Percentiles rank a stretch among this genome's conserved stretches.
These are phyloP conservation scores for Myathropa florea DNA, from an alignment of 2,888 invertebrate species.

Conservation along the genomic window DNA sequence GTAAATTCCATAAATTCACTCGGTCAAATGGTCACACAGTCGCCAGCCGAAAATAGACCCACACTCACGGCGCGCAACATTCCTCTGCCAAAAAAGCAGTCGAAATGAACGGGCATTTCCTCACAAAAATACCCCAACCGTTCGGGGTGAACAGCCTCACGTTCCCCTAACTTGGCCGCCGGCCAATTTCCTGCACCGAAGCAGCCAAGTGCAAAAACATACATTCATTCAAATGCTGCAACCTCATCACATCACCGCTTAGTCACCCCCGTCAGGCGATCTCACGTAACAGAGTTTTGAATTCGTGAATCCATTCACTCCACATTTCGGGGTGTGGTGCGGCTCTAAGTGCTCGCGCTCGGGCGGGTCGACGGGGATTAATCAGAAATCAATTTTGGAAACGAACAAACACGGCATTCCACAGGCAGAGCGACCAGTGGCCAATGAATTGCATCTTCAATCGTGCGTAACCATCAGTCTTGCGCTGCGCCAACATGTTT, in stretches of 20 bases:
- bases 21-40: slow-evolving; percentile 59
- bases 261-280: neutral
- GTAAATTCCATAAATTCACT: slow-evolving; percentile 52
- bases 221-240: slow-evolving; percentile 40
- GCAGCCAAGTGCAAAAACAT: slow-evolving; percentile 33
- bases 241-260: slow-evolving; percentile 12
- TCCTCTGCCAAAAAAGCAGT: slow-evolving; percentile 9
- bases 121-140: slow-evolving; percentile 35
- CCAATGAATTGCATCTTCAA: slow-evolving; percentile 57
- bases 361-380: neutral
- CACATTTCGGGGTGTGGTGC: slow-evolving; percentile 21
- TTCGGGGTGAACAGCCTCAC: slow-evolving; percentile 45
- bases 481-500: slow-evolving; percentile 20
- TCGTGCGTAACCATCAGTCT: slow-evolving; percentile 60
- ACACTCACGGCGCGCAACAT: neutral
- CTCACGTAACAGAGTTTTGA: slow-evolving; percentile 9
- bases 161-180: slow-evolving; percentile 42
- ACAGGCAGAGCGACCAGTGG: neutral
- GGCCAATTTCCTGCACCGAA: slow-evolving; percentile 56
- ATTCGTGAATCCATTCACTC: slow-evolving; percentile 12
- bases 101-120: neutral
- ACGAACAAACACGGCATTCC: slow-evolving; percentile 29
- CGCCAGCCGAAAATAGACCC: slow-evolving; percentile 32
- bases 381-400: slow-evolving; percentile 38
- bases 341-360: neutral